Conservation (phyloP, 2,113 vertebrate genomes). For the Crocuta crocuta region DNA sequence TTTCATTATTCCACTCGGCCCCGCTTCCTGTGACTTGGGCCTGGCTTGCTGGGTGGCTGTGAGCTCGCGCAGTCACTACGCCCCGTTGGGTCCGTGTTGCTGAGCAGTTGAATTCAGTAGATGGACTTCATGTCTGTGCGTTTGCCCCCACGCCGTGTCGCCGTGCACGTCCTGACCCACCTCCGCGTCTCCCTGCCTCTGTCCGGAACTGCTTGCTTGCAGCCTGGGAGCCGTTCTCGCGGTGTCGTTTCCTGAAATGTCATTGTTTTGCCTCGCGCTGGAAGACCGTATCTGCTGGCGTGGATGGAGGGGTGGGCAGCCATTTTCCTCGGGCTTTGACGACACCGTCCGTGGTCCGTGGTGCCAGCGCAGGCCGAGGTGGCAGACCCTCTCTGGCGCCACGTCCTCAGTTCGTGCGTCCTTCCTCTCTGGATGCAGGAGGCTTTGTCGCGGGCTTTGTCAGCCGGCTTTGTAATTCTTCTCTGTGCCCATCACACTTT, state of each 20-base stretch:
- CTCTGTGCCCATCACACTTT: accelerated
- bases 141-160: accelerated
- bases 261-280: too few relatives aligned
- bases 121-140: background rate
- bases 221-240: too few relatives aligned
- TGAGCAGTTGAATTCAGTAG: background rate
- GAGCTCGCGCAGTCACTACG: background rate
- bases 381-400: background rate
- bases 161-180: too few relatives aligned
- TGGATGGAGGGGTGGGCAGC: background rate
- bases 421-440: background rate
- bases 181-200: background rate
- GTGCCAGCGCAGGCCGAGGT: background rate
- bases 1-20: accelerated
- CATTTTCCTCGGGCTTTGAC: accelerated
- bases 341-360: background rate
- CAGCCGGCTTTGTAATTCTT: too few relatives aligned
- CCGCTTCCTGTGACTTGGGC: background rate
- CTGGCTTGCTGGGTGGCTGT: background rate
- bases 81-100: background rate
- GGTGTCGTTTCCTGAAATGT: background rate
- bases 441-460: accelerated
- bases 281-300: accelerated
- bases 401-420: accelerated
- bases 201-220: too few relatives aligned